These are phyloP conservation scores for Clarias macrocephalus DNA, from an alignment of 2,113 vertebrate species.

Conservation along the genomic window DNA sequence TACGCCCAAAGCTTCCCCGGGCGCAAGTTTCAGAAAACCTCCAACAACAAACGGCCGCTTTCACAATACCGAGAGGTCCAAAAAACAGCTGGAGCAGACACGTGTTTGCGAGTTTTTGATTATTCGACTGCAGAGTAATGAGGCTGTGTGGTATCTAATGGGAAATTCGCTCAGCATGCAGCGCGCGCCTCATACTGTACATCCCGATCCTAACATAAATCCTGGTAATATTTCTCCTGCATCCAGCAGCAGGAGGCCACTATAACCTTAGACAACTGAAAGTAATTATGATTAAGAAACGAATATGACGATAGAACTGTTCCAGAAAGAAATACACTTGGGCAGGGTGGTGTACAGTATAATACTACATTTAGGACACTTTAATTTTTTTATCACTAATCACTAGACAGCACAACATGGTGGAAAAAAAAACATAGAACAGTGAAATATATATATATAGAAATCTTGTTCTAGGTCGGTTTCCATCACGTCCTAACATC, in stretches of 20 bases:
- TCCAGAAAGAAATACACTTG: background rate
- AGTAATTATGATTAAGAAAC: background rate
- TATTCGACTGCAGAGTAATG: background rate
- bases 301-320: background rate
- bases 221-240: slow-evolving; percentile 11
- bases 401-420: background rate
- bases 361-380: background rate
- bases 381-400: background rate
- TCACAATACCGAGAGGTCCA: slow-evolving; percentile 7
- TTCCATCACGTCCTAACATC: background rate
- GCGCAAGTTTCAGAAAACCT: slow-evolving; percentile 58
- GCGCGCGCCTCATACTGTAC: slow-evolving; percentile 9
- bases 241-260: background rate
- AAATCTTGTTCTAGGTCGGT: background rate
- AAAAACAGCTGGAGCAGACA: slow-evolving; percentile 26
- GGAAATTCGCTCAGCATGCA: slow-evolving; percentile 10
- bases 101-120: background rate
- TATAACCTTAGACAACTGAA: slow-evolving; percentile 17
- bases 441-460: background rate
- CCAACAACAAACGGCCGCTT: slow-evolving; percentile 34
- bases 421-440: background rate
- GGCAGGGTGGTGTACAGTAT: background rate
- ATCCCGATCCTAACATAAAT: slow-evolving; percentile 29
- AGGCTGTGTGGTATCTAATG: background rate
- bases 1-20: slow-evolving; percentile 68